Conservation (phyloP, 2,797 vertebrate genomes). For the Benthosema pterotum region DNA sequence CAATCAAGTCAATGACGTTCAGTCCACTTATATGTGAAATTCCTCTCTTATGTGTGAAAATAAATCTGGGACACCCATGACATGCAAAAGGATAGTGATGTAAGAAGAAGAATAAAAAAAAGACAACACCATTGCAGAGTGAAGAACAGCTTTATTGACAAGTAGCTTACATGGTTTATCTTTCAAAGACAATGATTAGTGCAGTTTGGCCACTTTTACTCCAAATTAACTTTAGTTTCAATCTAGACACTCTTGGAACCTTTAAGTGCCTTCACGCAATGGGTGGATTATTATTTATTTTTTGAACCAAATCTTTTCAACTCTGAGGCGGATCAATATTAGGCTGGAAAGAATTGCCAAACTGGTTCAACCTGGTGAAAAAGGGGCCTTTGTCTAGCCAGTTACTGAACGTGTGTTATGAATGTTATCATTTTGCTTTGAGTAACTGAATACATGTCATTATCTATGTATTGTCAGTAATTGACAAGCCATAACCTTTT, state of each 20-base stretch:
- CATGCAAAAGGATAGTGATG: not conserved
- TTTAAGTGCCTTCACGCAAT: too few relatives aligned
- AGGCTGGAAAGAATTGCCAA: too few relatives aligned
- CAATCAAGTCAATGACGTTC: not conserved
- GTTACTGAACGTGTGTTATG: constrained; percentile 2
- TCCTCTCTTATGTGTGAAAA: not conserved
- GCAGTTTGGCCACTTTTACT: not conserved
- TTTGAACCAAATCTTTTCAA: too few relatives aligned
- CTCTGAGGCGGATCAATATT: too few relatives aligned
- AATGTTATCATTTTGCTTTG: not conserved
- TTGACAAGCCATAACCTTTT: not conserved
- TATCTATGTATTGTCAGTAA: not conserved
- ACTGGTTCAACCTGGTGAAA: too few relatives aligned
- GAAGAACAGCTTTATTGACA: constrained; percentile 58
- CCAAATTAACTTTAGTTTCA: too few relatives aligned
- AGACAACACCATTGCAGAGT: constrained; percentile 1
- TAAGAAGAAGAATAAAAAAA: constrained; percentile 3
- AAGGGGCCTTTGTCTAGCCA: not conserved
- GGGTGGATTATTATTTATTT: too few relatives aligned
- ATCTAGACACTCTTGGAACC: too few relatives aligned
- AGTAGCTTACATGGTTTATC: constrained; percentile 10
- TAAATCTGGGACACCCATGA: not conserved
- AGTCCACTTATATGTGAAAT: not conserved
- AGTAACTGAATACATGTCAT: constrained; percentile 5
- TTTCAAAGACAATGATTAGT: constrained; percentile 36